Evolutionary conservation across 2,888 invertebrate genomes (phyloP), one percentile per base, ranked within the genome.

Genomic region (Melipona beecheii): DNA sequence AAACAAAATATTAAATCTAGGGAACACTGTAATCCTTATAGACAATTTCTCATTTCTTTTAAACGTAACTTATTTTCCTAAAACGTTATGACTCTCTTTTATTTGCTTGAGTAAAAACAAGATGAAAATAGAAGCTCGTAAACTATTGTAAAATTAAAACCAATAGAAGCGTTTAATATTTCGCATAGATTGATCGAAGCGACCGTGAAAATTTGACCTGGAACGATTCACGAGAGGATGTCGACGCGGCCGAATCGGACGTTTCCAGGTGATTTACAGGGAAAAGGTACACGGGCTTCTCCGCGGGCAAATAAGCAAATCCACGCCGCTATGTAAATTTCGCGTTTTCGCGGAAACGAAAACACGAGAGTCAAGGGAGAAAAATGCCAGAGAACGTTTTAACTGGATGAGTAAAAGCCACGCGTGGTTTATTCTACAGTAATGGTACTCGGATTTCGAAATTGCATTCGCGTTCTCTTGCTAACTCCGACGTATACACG

Each of bases 281-380:
- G 36, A 36, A 83, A 87, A 49, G 71, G 66, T 60, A 73, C 27
- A 43, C 58, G 72, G 62, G 75, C 62, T 52, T 66, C 21, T 36
- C 50, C 64, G 56, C 74, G 75, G 75, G 74, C 75, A 86, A 87
- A 88, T 79, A 88, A 89, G 73, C 89, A 82, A 31, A 75, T 75
- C 65, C 68, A 50, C 62, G 73, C 52, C 27, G 65, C 70, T 60
- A 54, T 43, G 76, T 84, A 83, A 86, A 87, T 81, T 43, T 72
- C 31, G 58, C 54, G 60, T 56, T 58, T 85, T 86, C 83, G 72
- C 73, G 81, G 81, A 84, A 88, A 68, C 65, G 31, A 68, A 58
- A 64, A 52, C 72, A 60, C 56, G n/a, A n/a, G 62, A 65, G 24
- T 79, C 64, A 56, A 73, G 52, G 50, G 31, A 71, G 65, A 81